Base-by-base conservation (phyloP, 2,888 invertebrate genomes). In the Aradus depressus region DNA sequence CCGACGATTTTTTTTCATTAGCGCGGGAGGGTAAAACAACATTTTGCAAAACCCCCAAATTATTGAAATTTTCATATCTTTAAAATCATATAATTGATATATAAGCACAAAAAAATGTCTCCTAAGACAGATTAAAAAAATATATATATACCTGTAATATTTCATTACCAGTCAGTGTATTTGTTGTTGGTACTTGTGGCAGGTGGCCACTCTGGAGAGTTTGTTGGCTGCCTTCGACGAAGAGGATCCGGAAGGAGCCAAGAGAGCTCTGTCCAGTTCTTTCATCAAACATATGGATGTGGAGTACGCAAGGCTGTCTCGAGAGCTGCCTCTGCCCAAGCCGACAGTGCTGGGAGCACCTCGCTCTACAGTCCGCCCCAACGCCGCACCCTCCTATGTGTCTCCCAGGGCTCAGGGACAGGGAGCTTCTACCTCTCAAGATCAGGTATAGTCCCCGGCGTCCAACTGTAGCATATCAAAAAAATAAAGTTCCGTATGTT, bases 281-380 rank as follows among this genome's bases (percentile, higher is more conserved):
- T 92, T 92, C 66, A 89, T 92, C 50, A 81, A 85, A 57, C 85
- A 85, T 65, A 89, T 92, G 90, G 92, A 92, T 66, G 83, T 90
- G 5, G 92, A 92, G 65, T 91, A 89, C 65, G 76, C 89, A 0
- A 76, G 84, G 63, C 69, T 84, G 55, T 81, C 84, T 4, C 70
- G 81, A 59, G 78, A 78, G 62, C 70, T 84, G 67, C 79, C 78
- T 25, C 66, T 84, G 56, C 83, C 83, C 0, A 74, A 78, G 57
- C 78, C 77, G 43, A 64, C 69, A 18, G 59, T 61, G 8, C 66
- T 73, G 44, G 68, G 70, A 44, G 66, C 70, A 60, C 72, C 75
- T 1, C 76, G 78, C 2, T 75, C 77, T 19, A 70, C 72, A 41
- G 74, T 81, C 31, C 67, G 77, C 58, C 78, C 79, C 64, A 81